Evolutionary conservation across 2,113 vertebrate genomes (phyloP).

Genomic region (Cynocephalus volans): DNA sequence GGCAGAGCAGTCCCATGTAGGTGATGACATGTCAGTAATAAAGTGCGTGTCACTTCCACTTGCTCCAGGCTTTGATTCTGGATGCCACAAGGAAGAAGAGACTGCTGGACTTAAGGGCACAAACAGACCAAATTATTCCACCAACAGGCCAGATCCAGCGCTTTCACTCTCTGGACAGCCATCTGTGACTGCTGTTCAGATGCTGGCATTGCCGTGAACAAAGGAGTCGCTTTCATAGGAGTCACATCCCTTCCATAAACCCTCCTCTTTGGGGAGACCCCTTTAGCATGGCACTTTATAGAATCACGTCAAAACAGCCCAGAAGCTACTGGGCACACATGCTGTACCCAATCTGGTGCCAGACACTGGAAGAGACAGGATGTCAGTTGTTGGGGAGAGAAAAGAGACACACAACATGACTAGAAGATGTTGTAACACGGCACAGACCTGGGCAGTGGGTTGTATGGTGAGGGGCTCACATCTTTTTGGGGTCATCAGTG

Average conservation of each 20-base stretch:
- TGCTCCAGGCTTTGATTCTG: slow-evolving; percentile 58
- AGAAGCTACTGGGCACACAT: not conserved
- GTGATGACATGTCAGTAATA: slow-evolving; percentile 74
- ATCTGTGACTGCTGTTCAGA: not conserved
- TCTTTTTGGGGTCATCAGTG: not conserved
- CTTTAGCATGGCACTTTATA: not conserved
- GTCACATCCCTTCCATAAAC: not conserved
- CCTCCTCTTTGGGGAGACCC: not conserved
- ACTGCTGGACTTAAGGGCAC: slow-evolving; percentile 16
- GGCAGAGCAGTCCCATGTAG: slow-evolving; percentile 60
- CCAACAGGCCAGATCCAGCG: not conserved
- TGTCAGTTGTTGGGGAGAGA: not conserved
- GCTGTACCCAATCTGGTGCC: not conserved
- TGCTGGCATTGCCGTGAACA: not conserved
- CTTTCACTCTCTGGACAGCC: slow-evolving; percentile 1
- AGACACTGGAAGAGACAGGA: not conserved
- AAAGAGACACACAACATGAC: not conserved
- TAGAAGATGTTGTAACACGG: not conserved
- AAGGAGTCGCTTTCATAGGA: not conserved
- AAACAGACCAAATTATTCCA: not conserved
- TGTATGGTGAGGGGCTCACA: not conserved
- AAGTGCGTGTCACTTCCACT: slow-evolving; percentile 66
- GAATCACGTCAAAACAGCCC: not conserved
- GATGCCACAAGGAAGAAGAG: slow-evolving; percentile 52
- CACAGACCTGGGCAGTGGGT: not conserved